Conservation (phyloP, 1,140 invertebrate species). For the Drosophila ironensis region DNA sequence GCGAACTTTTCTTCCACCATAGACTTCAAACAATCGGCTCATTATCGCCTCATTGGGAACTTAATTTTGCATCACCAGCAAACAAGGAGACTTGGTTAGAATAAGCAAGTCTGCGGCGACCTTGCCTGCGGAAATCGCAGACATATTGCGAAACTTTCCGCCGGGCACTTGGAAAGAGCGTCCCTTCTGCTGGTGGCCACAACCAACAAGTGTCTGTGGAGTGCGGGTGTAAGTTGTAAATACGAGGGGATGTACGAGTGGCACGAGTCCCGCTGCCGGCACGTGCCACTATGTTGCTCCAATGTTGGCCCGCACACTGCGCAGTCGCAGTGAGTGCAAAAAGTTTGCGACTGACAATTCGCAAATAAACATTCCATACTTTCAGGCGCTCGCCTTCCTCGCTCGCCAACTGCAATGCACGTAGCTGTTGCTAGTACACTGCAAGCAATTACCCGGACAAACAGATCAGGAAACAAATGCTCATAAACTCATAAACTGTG, state of each 20-base stretch:
- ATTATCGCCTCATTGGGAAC: no score
- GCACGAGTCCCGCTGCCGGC: constrained; percentile 5
- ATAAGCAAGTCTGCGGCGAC: background rate
- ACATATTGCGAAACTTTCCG: constrained; percentile 1
- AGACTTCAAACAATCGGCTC: no score
- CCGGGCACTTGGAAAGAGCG: constrained; percentile 21
- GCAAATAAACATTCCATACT: constrained; percentile 72
- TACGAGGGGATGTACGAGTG: no score
- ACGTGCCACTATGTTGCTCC: constrained; percentile 9
- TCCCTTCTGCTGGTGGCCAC: background rate
- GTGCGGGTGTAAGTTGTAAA: constrained; percentile 2
- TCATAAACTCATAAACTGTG: background rate
- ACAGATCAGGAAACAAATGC: no score
- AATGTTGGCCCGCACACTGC: constrained; percentile 16
- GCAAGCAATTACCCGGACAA: background rate
- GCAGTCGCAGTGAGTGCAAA: constrained; percentile 50
- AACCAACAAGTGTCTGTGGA: constrained; percentile 42
- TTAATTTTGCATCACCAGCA: no score
- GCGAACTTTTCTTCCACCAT: no score
- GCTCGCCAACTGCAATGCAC: constrained; percentile 37
- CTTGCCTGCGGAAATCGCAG: background rate
- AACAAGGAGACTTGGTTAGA: no score
- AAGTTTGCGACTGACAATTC: constrained; percentile 19
- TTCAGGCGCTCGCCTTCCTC: constrained; percentile 55
- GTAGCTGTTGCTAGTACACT: constrained; percentile 13